Percentiles rank a stretch among this genome's conserved stretches.
Evolutionary conservation across 2,113 vertebrate species (phyloP).

Genomic region (Cricetomys ansorgei): DNA sequence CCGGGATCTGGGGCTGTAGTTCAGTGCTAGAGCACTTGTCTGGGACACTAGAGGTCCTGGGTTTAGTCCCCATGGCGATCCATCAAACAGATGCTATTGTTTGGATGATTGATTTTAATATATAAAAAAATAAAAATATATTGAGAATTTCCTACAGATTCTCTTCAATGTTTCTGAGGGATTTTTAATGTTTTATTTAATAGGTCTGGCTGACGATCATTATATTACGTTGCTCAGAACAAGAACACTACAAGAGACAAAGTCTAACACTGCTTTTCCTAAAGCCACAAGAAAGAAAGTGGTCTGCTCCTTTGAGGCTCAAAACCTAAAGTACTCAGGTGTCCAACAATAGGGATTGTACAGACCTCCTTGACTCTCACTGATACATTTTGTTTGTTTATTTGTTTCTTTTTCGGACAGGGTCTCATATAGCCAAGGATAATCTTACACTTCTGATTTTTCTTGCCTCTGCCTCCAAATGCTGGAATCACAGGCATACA

Average conservation of each 20-base stretch:
- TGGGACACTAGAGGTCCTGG: neutral
- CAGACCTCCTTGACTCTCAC: neutral
- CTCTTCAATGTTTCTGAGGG: slow-evolving; percentile 39
- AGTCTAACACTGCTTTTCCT: neutral
- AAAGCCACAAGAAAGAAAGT: neutral
- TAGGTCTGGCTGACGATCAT: neutral
- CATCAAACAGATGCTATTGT: neutral
- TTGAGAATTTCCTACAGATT: slow-evolving; percentile 24
- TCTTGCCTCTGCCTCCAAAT: neutral
- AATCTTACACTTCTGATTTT: neutral
- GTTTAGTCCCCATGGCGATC: neutral
- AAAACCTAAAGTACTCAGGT: slow-evolving; percentile 1
- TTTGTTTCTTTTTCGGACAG: neutral
- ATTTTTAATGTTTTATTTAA: slow-evolving; percentile 41
- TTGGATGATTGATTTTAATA: neutral
- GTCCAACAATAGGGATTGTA: neutral
- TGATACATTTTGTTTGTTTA: neutral
- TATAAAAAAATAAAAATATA: neutral
- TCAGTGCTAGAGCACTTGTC: neutral
- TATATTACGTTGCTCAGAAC: neutral
- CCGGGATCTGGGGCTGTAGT: neutral
- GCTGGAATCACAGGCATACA: neutral
- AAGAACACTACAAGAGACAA: neutral
- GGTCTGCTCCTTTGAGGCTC: neutral
- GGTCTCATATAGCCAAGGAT: neutral